Evolutionary conservation across 2,888 invertebrate genomes (phyloP), one percentile per base, ranked within the genome.

Genomic region (Aporophyla nigra): DNA sequence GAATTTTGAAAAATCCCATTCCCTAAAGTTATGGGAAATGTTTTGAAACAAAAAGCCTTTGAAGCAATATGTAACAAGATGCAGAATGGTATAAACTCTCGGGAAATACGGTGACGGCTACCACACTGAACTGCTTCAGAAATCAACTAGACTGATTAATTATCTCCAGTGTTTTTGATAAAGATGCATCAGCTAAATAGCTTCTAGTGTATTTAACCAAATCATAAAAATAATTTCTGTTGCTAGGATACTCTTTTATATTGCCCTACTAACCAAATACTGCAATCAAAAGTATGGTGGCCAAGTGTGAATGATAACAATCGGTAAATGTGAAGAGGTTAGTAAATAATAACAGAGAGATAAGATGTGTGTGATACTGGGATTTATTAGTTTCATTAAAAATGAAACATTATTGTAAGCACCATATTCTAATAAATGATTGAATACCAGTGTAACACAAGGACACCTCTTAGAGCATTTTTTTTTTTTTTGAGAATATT

Each of bases 321-420:
- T 16, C 63, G 24, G 14, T 46, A 24, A 33, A 46, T 58, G 24
- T 73, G 43, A 53, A 63, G 62, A 74, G 56, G 33, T 78, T 56
- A 33, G 56, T 74, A 63, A 63, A 63, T 73, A 80, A 73, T 77
- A 77, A 46, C 54, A 62, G 21, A 12, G 27, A 77, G 62, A 72
- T 80, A 62, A 73, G 73, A 80, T 73, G n/a, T 43, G 12, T 21
- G 16, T 7, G 72, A 71, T 71, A 49, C 2, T 19, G 21, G 19
- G 53, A 56, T 72, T 54, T 27, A 80, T 56, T 43, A 56, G n/a
- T 49, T 62, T 27, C 14, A 27, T 79, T 49, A 27, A 24, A 10
- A 71, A 43, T 78, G 21, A 33, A n/a, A 80, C 12, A 61, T 10
- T 24, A 19, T 3, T 27, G 10, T 54, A 19, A 16, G 7, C 5